Conservation (phyloP, 2,797 vertebrate genomes). For the Pseudomugil gertrudae region DNA sequence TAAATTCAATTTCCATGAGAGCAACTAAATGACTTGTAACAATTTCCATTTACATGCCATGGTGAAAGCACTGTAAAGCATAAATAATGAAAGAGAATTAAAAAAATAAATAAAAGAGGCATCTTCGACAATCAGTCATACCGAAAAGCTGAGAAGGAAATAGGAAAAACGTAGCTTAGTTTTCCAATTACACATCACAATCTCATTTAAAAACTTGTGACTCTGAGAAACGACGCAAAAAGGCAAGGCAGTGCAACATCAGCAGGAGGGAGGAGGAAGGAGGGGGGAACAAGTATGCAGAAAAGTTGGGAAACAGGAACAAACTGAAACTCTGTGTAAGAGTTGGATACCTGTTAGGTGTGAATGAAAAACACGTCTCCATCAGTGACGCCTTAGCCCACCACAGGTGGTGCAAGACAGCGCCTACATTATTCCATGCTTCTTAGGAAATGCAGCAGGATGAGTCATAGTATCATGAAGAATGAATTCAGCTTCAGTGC, state of each 20-base stretch:
- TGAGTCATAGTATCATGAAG: slow-evolving; percentile 34
- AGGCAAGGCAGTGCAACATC: slow-evolving; percentile 19
- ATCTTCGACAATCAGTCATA: background rate
- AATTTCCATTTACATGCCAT: slow-evolving; percentile 12
- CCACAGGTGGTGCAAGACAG: slow-evolving; percentile 29
- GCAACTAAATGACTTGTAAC: slow-evolving; percentile 19
- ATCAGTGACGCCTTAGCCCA: background rate
- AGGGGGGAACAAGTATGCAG: background rate
- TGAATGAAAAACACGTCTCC: slow-evolving; percentile 5
- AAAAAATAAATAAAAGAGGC: slow-evolving; percentile 5
- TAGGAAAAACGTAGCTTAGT: slow-evolving; percentile 27
- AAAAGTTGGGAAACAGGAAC: slow-evolving; percentile 14
- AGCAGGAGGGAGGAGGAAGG: slow-evolving; percentile 19
- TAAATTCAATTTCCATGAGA: slow-evolving; percentile 17
- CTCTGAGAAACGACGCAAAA: slow-evolving; percentile 54
- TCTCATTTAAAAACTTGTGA: slow-evolving; percentile 66
- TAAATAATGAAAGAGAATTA: background rate
- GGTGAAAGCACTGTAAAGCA: background rate
- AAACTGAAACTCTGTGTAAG: slow-evolving; percentile 44
- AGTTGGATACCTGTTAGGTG: slow-evolving; percentile 1
- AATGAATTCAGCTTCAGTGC: background rate
- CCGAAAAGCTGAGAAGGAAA: slow-evolving; percentile 1
- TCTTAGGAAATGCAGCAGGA: slow-evolving; percentile 17
- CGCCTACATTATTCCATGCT: slow-evolving; percentile 17
- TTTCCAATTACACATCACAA: slow-evolving; percentile 44